These are phyloP conservation scores for Daboia siamensis DNA, from an alignment of 2,113 vertebrate genomes.

Conservation along the genomic window DNA sequence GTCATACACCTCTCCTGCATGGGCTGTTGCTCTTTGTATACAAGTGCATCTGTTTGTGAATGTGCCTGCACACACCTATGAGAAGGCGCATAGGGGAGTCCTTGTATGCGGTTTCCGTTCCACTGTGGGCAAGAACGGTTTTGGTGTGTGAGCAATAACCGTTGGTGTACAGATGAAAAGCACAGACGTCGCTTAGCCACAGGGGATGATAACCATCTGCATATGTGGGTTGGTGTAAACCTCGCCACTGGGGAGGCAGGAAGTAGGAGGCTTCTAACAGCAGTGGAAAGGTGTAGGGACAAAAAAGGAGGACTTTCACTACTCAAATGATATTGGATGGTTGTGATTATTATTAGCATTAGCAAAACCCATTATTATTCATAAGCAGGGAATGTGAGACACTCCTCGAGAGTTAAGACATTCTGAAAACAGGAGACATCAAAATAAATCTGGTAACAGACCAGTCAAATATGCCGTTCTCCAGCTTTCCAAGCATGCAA, in stretches of 20 bases:
- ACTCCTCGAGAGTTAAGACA: neutral
- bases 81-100: neutral
- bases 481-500: neutral
- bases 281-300: neutral
- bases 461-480: neutral
- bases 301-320: neutral
- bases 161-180: slow-evolving; percentile 9
- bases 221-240: slow-evolving; percentile 12
- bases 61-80: neutral
- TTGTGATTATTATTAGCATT: neutral
- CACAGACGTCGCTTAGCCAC: slow-evolving; percentile 14
- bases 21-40: neutral
- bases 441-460: neutral
- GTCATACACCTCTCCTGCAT: neutral
- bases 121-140: slow-evolving; percentile 8
- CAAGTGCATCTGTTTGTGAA: neutral
- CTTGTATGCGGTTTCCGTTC: slow-evolving; percentile 26
- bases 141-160: slow-evolving; percentile 7
- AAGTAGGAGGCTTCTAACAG: slow-evolving; percentile 4
- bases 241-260: neutral
- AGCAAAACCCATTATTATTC: neutral
- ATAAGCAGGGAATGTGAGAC: neutral
- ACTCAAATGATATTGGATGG: neutral
- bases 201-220: slow-evolving; percentile 18
- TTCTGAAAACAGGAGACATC: neutral